phyloP scores from a whole-genome alignment of 2,888 invertebrate species.

The Dione vanillae region DNA sequence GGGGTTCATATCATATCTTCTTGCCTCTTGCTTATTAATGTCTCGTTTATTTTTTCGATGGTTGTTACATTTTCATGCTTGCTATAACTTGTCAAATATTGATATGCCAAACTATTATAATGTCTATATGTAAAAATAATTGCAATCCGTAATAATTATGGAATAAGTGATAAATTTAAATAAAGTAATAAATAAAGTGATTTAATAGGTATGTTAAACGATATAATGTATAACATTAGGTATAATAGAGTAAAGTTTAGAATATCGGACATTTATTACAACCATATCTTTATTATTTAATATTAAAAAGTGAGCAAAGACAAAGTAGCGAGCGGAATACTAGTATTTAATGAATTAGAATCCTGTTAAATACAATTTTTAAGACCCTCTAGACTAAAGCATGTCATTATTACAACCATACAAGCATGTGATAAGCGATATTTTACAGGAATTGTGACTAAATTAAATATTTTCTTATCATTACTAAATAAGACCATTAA shows the following conservation, averaged over 20 bases:
- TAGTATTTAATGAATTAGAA: not conserved
- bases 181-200: too few relatives aligned
- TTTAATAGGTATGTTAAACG: too few relatives aligned
- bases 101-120: not conserved
- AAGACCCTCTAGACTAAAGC: not conserved
- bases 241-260: too few relatives aligned
- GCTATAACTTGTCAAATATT: not conserved
- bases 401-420: conserved; percentile 5
- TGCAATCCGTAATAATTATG: too few relatives aligned
- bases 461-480: not conserved
- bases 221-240: too few relatives aligned
- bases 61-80: not conserved
- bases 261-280: too few relatives aligned
- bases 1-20: conserved; percentile 6
- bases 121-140: too few relatives aligned
- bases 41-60: not conserved
- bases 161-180: too few relatives aligned
- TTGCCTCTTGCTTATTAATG: not conserved
- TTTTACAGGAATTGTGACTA: conserved; percentile 2
- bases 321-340: too few relatives aligned
- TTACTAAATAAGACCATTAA: conserved; percentile 18
- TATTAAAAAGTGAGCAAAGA: too few relatives aligned
- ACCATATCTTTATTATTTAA: too few relatives aligned
- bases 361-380: not conserved
- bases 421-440: conserved; percentile 4